A percentile compares a stretch with the other conserved stretches of the same genome.
Evolutionary conservation across 2,888 invertebrate species (phyloP).

Genomic region (Sipha maydis): DNA sequence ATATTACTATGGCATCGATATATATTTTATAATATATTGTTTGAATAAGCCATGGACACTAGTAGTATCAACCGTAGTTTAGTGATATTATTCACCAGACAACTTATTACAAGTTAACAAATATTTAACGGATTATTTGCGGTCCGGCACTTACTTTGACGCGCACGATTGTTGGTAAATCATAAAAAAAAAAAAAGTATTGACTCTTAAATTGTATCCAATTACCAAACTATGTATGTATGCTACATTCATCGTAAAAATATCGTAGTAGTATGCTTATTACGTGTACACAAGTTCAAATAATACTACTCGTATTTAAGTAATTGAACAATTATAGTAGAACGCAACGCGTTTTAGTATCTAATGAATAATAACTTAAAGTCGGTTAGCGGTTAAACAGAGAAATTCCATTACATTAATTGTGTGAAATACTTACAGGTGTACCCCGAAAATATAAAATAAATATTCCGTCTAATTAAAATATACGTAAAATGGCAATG

Average conservation of each 20-base stretch:
- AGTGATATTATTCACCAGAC: no score
- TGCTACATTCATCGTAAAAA: background rate
- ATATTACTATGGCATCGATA: background rate
- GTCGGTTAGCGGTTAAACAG: background rate
- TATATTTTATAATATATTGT: no score
- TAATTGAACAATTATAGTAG: background rate
- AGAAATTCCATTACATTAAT: slow-evolving; percentile 22
- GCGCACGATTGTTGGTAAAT: background rate
- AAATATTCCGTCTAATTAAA: slow-evolving; percentile 15
- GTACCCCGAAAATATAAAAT: background rate
- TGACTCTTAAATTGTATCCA: background rate
- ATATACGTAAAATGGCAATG: background rate
- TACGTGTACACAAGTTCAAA: background rate
- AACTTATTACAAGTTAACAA: no score
- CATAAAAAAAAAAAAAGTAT: background rate
- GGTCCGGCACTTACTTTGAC: background rate
- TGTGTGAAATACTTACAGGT: slow-evolving; percentile 35
- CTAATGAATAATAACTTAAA: background rate
- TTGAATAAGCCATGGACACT: no score
- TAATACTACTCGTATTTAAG: background rate
- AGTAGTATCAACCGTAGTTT: background rate
- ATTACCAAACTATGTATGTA: background rate
- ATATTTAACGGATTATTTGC: no score
- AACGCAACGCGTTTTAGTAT: background rate
- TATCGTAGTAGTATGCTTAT: background rate